These are phyloP conservation scores for Agrochola lota DNA, from an alignment of 2,888 invertebrate species.

Conservation along the genomic window DNA sequence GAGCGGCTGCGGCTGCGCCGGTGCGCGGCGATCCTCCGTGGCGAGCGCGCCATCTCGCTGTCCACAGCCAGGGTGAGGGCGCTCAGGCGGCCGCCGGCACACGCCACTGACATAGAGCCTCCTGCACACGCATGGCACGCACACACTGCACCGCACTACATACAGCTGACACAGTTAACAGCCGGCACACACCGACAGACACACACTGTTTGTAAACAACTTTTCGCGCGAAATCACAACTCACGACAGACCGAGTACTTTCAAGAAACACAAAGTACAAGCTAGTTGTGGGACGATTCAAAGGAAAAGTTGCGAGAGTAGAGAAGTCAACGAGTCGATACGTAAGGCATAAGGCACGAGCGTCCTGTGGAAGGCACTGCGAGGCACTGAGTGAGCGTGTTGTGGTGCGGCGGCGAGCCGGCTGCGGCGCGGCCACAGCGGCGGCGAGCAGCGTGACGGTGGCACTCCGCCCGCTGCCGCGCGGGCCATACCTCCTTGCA, in stretches of 20 bases:
- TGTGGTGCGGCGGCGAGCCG: conserved; percentile 50
- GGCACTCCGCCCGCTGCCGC: conserved; percentile 42
- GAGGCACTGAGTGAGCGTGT: conserved; percentile 75
- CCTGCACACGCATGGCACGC: conserved; percentile 42
- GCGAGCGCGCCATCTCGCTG: conserved; percentile 84
- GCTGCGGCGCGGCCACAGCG: conserved; percentile 37
- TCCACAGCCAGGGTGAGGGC: conserved; percentile 45
- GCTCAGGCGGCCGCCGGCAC: conserved; percentile 53
- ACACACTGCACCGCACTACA: conserved; percentile 64
- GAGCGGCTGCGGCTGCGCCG: conserved; percentile 83
- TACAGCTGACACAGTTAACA: conserved; percentile 52
- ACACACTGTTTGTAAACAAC: conserved; percentile 69
- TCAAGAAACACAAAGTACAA: conserved; percentile 48
- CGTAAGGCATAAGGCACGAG: conserved; percentile 76
- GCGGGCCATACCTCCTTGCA: conserved; percentile 70
- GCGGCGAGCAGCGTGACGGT: conserved; percentile 43
- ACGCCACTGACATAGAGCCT: conserved; percentile 38
- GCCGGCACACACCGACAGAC: conserved; percentile 45
- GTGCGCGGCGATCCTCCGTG: conserved; percentile 82
- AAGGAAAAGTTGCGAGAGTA: conserved; percentile 55
- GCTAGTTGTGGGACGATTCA: conserved; percentile 41
- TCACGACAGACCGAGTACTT: conserved; percentile 54
- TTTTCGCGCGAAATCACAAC: conserved; percentile 54
- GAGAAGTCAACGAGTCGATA: conserved; percentile 46
- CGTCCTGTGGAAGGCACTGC: conserved; percentile 79